phyloP scores from a whole-genome alignment of 23 tunicate species.

The Ciona savignyi region DNA sequence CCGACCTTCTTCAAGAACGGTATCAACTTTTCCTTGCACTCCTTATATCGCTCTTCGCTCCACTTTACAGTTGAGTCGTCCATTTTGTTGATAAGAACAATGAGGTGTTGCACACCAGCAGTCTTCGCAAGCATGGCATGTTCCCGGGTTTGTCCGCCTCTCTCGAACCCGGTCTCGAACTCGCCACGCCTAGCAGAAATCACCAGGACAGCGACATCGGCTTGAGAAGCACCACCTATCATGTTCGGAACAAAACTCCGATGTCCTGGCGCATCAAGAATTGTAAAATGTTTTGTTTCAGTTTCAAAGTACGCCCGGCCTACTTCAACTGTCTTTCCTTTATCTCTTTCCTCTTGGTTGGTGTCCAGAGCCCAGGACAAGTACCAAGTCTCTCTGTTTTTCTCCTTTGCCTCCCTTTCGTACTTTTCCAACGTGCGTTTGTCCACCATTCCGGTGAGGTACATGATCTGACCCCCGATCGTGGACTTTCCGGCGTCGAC shows the following conservation, averaged over 20 bases:
- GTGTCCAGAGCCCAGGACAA: constrained; percentile 98
- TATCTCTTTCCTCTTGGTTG: constrained; percentile 97
- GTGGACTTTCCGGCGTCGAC: constrained; percentile 99
- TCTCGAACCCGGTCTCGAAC: constrained; percentile 98
- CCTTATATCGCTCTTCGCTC: constrained; percentile 74
- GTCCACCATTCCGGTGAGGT: constrained; percentile 97
- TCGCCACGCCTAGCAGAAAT: constrained; percentile 96
- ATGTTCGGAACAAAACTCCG: constrained; percentile 98
- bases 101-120: constrained; percentile 84
- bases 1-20: constrained; percentile 98
- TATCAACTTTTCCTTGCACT: constrained; percentile 82
- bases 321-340: constrained; percentile 97
- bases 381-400: constrained; percentile 98
- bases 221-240: constrained; percentile 99
- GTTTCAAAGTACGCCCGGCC: constrained; percentile 97
- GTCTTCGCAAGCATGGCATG: constrained; percentile 97
- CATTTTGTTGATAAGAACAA: constrained; percentile 97
- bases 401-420: constrained; percentile 96
- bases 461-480: constrained; percentile 95
- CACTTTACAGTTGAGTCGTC: constrained; percentile 96
- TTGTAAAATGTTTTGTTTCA: constrained; percentile 95
- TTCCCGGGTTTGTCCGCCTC: constrained; percentile 98
- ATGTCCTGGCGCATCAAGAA: constrained; percentile 99
- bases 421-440: constrained; percentile 95
- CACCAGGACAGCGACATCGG: constrained; percentile 95